phyloP scores from a whole-genome alignment of 2,888 invertebrate species.

The Ommatoiulus sabulosus region DNA sequence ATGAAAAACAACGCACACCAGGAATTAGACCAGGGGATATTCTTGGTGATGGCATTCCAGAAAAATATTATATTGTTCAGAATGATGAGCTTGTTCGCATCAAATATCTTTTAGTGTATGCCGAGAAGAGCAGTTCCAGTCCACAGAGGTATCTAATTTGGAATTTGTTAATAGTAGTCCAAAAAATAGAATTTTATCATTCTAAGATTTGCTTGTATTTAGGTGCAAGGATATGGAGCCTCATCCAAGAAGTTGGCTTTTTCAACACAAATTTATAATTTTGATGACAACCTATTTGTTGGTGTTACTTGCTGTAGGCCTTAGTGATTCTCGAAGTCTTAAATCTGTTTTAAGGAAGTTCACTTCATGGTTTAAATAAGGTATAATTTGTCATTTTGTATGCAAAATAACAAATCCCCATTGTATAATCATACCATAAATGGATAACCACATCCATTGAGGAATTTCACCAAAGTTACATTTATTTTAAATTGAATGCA shows the following conservation, averaged over 20 bases:
- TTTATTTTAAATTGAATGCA: slow-evolving; percentile 5
- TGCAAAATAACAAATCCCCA: not conserved
- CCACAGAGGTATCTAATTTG: not conserved
- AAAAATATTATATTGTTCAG: slow-evolving; percentile 80
- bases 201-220: not conserved
- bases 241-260: slow-evolving; percentile 49
- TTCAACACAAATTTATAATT: slow-evolving; percentile 51
- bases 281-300: slow-evolving; percentile 52
- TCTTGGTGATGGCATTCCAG: slow-evolving; percentile 70
- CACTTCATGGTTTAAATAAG: not conserved
- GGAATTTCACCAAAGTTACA: not conserved
- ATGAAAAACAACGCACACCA: not conserved
- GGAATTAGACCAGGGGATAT: slow-evolving; percentile 42
- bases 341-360: slow-evolving; percentile 10
- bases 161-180: not conserved
- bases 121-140: slow-evolving; percentile 52
- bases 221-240: not conserved
- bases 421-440: not conserved
- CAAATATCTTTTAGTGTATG: slow-evolving; percentile 80
- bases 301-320: slow-evolving; percentile 53
- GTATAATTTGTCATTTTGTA: not conserved
- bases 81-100: slow-evolving; percentile 82
- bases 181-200: not conserved
- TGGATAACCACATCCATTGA: not conserved
- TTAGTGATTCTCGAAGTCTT: not conserved